Evolutionary conservation across 1,140 invertebrate genomes (phyloP), one percentile per base, ranked within the genome.

Genomic region (Brachystomella parvula): DNA sequence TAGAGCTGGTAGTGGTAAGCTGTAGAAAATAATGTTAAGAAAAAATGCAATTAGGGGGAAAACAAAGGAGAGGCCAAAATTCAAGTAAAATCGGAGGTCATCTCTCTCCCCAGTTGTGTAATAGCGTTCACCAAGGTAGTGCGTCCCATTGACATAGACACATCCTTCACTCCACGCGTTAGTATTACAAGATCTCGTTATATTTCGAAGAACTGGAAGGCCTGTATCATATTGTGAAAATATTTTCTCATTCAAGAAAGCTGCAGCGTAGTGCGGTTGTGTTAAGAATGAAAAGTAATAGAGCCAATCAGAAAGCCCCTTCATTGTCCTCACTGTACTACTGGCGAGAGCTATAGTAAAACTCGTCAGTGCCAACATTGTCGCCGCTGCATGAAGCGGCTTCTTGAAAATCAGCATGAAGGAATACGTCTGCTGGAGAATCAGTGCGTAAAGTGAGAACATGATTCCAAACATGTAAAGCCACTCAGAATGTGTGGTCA

Each of bases 1-100:
- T 75, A 87, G 90, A n/a, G 86, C 83, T 0, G 92, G 90, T 64
- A 94, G 76, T 0, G 91, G 91, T 67, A 94, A 83, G 17, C 92
- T 77, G 78, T 94, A 94, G 21, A 94, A 78, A 61, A 95, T 82
- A 72, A 90, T 85, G 75, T 94, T 94, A 0, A 93, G 80, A 58
- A 93, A 81, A 66, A 89, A 85, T 61, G 92, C 83, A 12, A 87
- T 88, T 3, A 89, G 78, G 0, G 88, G 86, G 75, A 94, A 94
- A 0, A 87, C 89, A 67, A 92, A 85, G 0, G 87, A 87, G n/a
- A 93, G 83, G 0, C 88, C 84, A 56, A 93, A 83, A 81, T 92
- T 92, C 26, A 87, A 80, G 66, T 89, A 85, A 2, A 84, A 77
- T 68, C 88, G 84, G 17, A 90, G 78, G 61, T 80, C 78, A 29